Evolutionary conservation across 2,113 vertebrate species (phyloP), one percentile per base, ranked within the genome.

Genomic region (Genyomyrus donnyi): DNA sequence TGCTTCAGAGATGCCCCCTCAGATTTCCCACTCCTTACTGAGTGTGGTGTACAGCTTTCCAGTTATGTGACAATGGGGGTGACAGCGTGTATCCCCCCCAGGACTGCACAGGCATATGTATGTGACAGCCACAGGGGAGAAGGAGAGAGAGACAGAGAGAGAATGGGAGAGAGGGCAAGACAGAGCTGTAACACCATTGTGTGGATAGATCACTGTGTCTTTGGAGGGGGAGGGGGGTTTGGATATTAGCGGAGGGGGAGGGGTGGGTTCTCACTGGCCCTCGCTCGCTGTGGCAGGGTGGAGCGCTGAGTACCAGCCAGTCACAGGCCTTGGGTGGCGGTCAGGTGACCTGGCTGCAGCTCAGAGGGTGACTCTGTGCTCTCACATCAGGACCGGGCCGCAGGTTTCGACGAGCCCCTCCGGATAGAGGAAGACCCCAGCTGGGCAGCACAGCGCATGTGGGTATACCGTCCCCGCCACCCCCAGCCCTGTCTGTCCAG

Each of bases 361-460:
- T 48, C 39, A 15, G 58, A 49, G 90, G 91, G 91, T 94, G 86
- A 91, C 90, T 83, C 87, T 92, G 83, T 93, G 21, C 91, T 62
- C 31, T 27, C 87, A 48, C 90, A 21, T 66, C 93, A 99, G 98
- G 96, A 95, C 88, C 96, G 96, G 92, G 91, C 95, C 50, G 95
- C 95, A 45, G 96, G 96, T 91, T 97, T 97, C 88, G 97, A 98
- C 91, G 98, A 99, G 90, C 95, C 97, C 0, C 90, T 99, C 89
- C 96, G 97, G 94, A 99, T 99, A 96, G 98, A 98, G 93, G 98
- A 99, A 94, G 98, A 99, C 46, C 8, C 93, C 0, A 95, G 95
- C 92, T 98, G 98, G 97, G 93, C 92, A 9, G 84, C 95, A 0
- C 95, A 96, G 13, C 96, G 95, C 91, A 93, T 93, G 97, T 98